Conservation (phyloP, 2,113 vertebrate species). For the Pampusana beccarii region DNA sequence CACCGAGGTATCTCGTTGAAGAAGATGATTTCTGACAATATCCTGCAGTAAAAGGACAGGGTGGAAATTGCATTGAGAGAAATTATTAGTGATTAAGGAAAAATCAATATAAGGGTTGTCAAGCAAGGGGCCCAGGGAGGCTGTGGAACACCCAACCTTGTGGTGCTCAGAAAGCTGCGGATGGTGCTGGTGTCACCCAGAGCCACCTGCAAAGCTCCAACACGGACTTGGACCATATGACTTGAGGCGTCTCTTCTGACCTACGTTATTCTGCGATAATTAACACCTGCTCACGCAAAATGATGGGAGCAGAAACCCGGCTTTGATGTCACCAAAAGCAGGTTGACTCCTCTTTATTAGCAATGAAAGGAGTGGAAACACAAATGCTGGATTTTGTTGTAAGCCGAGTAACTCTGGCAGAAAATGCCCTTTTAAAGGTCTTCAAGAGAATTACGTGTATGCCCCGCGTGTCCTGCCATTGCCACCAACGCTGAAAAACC, state of each 20-base stretch:
- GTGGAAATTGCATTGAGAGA: background rate
- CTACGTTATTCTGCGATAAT: background rate
- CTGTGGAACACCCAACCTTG: no score
- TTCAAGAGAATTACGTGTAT: background rate
- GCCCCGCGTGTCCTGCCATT: background rate
- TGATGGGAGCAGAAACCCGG: background rate
- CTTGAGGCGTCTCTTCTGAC: background rate
- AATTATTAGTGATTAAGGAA: background rate
- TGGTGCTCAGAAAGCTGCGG: background rate
- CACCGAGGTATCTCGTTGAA: background rate
- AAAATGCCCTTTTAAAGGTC: background rate
- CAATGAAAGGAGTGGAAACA: background rate
- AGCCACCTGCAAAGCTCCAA: background rate
- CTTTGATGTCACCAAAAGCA: no score
- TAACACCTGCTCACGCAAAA: background rate
- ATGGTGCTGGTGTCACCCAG: background rate
- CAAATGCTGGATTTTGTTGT: background rate
- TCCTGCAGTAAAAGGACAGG: background rate
- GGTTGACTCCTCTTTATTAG: no score
- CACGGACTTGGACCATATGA: background rate
- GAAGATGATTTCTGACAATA: background rate
- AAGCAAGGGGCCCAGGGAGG: background rate
- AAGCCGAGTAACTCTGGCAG: background rate
- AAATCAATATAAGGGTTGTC: background rate
- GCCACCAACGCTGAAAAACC: background rate